Base-by-base conservation (phyloP, 2,888 invertebrate species). In the Ametastegia equiseti region DNA sequence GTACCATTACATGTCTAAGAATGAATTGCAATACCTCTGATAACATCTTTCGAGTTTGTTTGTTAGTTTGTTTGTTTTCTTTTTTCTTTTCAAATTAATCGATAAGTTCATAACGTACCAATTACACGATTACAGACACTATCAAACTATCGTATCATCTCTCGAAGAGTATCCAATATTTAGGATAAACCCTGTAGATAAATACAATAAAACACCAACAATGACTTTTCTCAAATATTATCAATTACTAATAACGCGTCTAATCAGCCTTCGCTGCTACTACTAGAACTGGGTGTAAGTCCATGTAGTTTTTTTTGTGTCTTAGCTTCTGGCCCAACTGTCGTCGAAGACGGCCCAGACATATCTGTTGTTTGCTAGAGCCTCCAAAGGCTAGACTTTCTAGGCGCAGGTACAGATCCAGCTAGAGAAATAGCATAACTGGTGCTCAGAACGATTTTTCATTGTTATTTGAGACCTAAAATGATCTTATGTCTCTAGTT, bases 321-420 rank as follows among this genome's bases (percentile, higher is more conserved):
- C 57, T 78, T 63, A 4, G 27, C 13, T 13, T 63, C 39, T 11
- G 78, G 27, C 30, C 15, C n/a, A 19, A 60, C 7, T 63, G 63
- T 30, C n/a, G n/a, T n/a, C 19, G 47, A 39, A 42, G 82, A 85
- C 82, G 85, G 82, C 86, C 85, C 84, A 77, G 82, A 80, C 60
- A 81, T 80, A 80, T 86, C 86, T 69, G 81, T 78, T 83, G 81
- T 82, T 78, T 84, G 84, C 85, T 89, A 89, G 84, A 89, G 87
- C 75, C 89, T 86, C 89, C 89, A 88, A 45, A 89, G 84, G 82
- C 89, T 89, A 57, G 89, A 89, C 84, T 86, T 87, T 84, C 87
- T 87, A 30, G 82, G 78, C 78, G 85, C 86, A 27, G 87, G 82
- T 83, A 86, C 84, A 79, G 87, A 84, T 83, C 88, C 88, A 88